Conservation (phyloP, 2,888 invertebrate genomes). For the Monoplex corrugatus region DNA sequence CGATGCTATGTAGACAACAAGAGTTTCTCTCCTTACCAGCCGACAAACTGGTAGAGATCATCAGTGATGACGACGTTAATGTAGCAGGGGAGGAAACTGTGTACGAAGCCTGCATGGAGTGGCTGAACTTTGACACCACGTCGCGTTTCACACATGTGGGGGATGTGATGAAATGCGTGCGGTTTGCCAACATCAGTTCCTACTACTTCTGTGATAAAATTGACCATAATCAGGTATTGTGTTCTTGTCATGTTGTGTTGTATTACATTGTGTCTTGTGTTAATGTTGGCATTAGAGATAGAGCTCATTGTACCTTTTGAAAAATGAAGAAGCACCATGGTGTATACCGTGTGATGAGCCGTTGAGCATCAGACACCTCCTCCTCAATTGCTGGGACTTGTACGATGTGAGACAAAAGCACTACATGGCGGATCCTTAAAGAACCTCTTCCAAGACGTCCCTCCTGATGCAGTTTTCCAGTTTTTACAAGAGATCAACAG, state of each 20-base stretch:
- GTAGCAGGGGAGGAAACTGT: conserved; percentile 76
- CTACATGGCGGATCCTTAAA: no score
- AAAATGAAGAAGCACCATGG: no score
- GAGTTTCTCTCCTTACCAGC: conserved; percentile 77
- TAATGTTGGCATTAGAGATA: neutral
- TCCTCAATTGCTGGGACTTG: no score
- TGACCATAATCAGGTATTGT: conserved; percentile 66
- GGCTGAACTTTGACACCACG: conserved; percentile 63
- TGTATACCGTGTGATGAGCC: no score
- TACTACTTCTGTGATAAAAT: conserved; percentile 81
- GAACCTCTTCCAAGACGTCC: no score
- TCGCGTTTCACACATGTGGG: conserved; percentile 57
- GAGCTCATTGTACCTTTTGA: neutral
- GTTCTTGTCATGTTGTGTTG: no score
- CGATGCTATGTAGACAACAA: conserved; percentile 72
- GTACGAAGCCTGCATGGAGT: conserved; percentile 78
- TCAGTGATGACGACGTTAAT: conserved; percentile 77
- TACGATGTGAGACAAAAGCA: no score
- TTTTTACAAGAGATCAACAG: no score
- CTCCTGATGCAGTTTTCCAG: no score
- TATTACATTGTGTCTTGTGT: neutral
- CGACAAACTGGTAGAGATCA: conserved; percentile 79
- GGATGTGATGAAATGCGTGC: conserved; percentile 76
- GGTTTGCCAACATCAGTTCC: conserved; percentile 79
- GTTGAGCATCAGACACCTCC: no score